A percentile compares a stretch with the other conserved stretches of the same genome.
phyloP scores from a whole-genome alignment of 2,888 invertebrate species.

The Apamea epomidion region DNA sequence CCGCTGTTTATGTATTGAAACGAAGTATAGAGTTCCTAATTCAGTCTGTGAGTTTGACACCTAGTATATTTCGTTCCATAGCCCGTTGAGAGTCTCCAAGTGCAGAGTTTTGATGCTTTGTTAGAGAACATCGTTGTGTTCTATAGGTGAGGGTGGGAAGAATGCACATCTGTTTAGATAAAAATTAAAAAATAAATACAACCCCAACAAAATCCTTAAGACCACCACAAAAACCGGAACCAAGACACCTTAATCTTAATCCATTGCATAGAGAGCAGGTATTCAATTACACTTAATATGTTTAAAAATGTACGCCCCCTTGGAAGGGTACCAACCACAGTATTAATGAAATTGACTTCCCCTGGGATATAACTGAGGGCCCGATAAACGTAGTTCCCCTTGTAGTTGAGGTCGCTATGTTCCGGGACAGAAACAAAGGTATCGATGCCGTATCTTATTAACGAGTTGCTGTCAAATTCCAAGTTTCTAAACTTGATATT shows the following conservation, averaged over 20 bases:
- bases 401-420: constrained; percentile 69
- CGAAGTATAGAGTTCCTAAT: too few relatives aligned
- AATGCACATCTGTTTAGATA: too few relatives aligned
- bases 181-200: neutral
- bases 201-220: constrained; percentile 44
- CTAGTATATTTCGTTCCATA: too few relatives aligned
- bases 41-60: too few relatives aligned
- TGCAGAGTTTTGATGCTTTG: too few relatives aligned
- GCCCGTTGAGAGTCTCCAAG: too few relatives aligned
- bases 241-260: constrained; percentile 83
- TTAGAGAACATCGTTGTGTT: too few relatives aligned
- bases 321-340: constrained; percentile 78
- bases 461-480: constrained; percentile 69
- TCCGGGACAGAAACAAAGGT: constrained; percentile 73
- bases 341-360: constrained; percentile 90
- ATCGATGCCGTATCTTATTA: constrained; percentile 76
- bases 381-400: constrained; percentile 60
- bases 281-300: constrained; percentile 86
- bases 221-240: constrained; percentile 67
- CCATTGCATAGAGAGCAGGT: constrained; percentile 83
- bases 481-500: constrained; percentile 68
- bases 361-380: constrained; percentile 75
- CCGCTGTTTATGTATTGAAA: too few relatives aligned
- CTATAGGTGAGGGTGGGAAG: too few relatives aligned
- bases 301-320: constrained; percentile 86